phyloP scores from a whole-genome alignment of 2,113 vertebrate genomes.

The Leuciscus idus region DNA sequence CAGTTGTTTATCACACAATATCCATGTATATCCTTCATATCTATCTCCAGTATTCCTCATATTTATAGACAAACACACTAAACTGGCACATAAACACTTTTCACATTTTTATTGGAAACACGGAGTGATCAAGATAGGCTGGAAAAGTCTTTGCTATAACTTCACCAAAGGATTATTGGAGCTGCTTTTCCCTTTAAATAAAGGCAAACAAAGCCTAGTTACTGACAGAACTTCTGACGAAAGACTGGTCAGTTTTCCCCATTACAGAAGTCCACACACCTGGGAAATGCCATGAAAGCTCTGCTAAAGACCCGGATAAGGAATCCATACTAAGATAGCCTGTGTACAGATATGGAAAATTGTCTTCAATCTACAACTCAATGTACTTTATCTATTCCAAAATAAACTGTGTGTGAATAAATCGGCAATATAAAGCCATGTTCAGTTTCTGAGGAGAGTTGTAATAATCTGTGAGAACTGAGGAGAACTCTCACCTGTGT shows the following conservation, averaged over 20 bases:
- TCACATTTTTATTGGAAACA: not conserved
- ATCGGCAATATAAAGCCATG: no score
- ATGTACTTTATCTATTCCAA: no score
- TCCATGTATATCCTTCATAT: not conserved
- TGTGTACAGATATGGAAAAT: no score
- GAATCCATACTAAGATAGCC: no score
- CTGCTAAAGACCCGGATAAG: no score
- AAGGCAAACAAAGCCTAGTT: not conserved
- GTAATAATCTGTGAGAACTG: no score
- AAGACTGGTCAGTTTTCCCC: not conserved
- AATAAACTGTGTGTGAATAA: no score
- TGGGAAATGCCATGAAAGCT: not conserved
- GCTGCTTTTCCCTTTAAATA: not conserved
- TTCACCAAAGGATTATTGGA: not conserved
- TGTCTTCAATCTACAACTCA: no score
- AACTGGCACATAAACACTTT: not conserved
- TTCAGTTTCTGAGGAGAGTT: no score
- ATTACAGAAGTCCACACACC: not conserved
- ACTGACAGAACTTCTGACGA: not conserved
- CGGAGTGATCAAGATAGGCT: not conserved
- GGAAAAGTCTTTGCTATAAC: not conserved
- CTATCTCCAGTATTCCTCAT: not conserved
- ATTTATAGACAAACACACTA: no score
- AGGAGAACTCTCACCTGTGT: conserved; percentile 58
- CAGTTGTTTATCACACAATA: not conserved